Base-by-base conservation (phyloP, 2,113 vertebrate genomes). In the Actenoides lindsayi region DNA sequence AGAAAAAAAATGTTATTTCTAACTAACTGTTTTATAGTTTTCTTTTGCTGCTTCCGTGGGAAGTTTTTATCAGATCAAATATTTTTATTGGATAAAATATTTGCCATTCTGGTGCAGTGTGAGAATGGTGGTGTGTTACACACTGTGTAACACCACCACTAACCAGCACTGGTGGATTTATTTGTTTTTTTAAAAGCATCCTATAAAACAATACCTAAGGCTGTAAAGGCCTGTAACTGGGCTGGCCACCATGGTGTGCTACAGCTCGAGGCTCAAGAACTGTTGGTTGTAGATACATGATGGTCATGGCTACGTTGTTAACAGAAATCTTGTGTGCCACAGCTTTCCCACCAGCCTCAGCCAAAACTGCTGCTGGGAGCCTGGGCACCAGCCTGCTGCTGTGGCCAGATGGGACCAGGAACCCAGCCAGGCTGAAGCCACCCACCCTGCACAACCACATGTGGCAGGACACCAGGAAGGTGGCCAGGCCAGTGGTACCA, bases 401-500 rank as follows among this genome's bases (percentile, higher is more conserved):
- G 76, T 0, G 1, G 31, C 2, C 1, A 31, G 17, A 14, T 81
- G 69, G 76, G 46, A 25, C 28, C 21, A 21, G 60, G 14, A 27
- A 6, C 46, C 15, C 62, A 6, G 9, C 0, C 19, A 15, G 21
- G 54, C 46, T 48, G 62, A 33, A 57, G 21, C 41, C 48, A 56
- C 20, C n/a, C n/a, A 17, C 20, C 39, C 44, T 35, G 53, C 59
- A 28, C 4, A 17, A 35, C 15, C 7, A 6, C 1, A 3, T 6
- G 33, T 31, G 67, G 37, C 59, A 33, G 23, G 44, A n/a, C 75
- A 65, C 7, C 15, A 10, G 59, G 37, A 25, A 14, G 28, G 50
- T 7, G 33, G 57, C 56, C 59, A 41, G 42, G 11, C 59, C 2
- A 0, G n/a, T 1, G 12, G 39, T 16, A 2, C 16, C 12, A 6